phyloP scores from a whole-genome alignment of 2,113 vertebrate genomes.

The Hystrix brachyura region DNA sequence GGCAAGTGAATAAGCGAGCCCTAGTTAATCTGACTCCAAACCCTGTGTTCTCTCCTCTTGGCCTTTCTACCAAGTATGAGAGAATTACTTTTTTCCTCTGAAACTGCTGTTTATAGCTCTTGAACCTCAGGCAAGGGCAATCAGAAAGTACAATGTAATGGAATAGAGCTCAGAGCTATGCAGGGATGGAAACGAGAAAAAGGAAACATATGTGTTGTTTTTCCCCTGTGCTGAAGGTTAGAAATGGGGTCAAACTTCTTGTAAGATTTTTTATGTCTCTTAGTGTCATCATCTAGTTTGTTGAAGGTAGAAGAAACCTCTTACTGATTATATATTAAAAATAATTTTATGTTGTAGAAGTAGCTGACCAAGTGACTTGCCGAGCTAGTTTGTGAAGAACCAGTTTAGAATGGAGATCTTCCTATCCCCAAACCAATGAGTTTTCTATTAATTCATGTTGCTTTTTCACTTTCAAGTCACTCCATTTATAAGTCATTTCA shows the following conservation, averaged over 20 bases:
- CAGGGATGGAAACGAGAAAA: neutral
- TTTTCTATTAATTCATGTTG: neutral
- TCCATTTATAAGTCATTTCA: neutral
- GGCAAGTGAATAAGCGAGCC: neutral
- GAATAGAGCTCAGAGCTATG: neutral
- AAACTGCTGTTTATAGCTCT: conserved; percentile 43
- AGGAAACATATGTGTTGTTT: neutral
- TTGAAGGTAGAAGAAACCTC: neutral
- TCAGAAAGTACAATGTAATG: neutral
- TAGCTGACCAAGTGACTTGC: neutral
- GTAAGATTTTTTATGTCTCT: neutral
- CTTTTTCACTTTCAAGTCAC: neutral
- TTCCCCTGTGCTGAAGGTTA: neutral
- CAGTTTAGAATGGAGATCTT: neutral
- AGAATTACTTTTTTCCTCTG: neutral
- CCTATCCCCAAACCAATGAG: neutral
- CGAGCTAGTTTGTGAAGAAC: neutral
- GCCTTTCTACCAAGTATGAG: conserved; percentile 1
- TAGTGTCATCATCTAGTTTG: neutral
- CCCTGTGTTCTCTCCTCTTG: neutral
- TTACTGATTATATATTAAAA: neutral
- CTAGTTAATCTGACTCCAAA: neutral
- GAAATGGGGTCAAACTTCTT: neutral
- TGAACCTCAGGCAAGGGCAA: conserved; percentile 63
- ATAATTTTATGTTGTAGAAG: neutral